A percentile compares a stretch with the other conserved stretches of the same genome.
Conservation (phyloP, 2,888 invertebrate genomes). For the Craniophora ligustri region DNA sequence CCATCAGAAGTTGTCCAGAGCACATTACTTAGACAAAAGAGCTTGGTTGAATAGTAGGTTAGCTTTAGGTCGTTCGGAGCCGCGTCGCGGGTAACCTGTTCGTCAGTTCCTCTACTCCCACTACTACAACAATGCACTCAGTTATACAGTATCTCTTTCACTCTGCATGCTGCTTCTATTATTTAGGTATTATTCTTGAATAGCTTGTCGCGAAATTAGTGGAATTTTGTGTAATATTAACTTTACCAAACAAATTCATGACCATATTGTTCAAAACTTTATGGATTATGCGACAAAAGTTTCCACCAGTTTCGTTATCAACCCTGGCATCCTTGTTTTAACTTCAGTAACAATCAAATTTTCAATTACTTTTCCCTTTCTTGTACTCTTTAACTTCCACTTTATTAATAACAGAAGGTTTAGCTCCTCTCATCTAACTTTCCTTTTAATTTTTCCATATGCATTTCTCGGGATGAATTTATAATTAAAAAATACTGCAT, state of each 20-base stretch:
- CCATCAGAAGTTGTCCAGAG: conserved; percentile 82
- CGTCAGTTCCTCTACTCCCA: conserved; percentile 79
- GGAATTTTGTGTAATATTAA: conserved; percentile 48
- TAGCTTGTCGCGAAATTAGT: conserved; percentile 68
- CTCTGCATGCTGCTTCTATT: conserved; percentile 87
- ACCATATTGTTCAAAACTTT: conserved; percentile 25
- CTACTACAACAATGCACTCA: conserved; percentile 82
- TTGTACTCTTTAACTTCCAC: conserved; percentile 70
- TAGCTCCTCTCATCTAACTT: conserved; percentile 70
- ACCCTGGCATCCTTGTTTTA: conserved; percentile 75
- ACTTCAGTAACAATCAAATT: conserved; percentile 77
- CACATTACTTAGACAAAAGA: conserved; percentile 82
- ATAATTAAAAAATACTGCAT: conserved; percentile 69
- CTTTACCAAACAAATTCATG: conserved; percentile 1
- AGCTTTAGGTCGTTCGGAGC: conserved; percentile 82
- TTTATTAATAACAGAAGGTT: conserved; percentile 67
- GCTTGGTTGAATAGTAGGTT: conserved; percentile 86
- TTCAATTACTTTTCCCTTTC: conserved; percentile 73
- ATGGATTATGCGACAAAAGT: conserved; percentile 44
- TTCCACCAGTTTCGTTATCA: conserved; percentile 71
- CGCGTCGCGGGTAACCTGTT: conserved; percentile 79
- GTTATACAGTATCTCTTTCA: conserved; percentile 81
- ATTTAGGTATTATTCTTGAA: conserved; percentile 74
- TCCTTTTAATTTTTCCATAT: conserved; percentile 69
- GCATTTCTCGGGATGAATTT: conserved; percentile 69